These are phyloP conservation scores for Gastrophysa polygoni DNA, from an alignment of 2,888 invertebrate species.

Conservation along the genomic window DNA sequence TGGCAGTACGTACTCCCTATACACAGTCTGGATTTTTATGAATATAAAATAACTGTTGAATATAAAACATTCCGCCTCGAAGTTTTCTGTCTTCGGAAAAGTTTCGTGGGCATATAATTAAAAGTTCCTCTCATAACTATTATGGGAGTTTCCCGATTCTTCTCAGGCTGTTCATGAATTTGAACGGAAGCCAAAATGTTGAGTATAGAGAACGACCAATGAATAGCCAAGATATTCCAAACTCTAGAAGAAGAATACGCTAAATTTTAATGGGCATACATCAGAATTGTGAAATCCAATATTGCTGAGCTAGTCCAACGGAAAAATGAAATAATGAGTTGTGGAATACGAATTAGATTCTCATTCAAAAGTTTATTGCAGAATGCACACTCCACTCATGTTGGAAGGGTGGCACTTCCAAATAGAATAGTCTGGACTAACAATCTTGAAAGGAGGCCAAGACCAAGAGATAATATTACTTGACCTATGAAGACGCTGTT, in stretches of 20 bases:
- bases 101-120: constrained; percentile 2
- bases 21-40: constrained; percentile 24
- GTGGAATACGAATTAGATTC: not conserved
- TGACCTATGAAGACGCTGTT: too few species aligned
- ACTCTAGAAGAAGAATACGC: not conserved
- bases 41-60: constrained; percentile 30
- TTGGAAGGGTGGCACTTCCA: too few species aligned
- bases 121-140: not conserved
- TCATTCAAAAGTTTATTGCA: too few species aligned
- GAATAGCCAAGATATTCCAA: not conserved
- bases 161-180: constrained; percentile 3
- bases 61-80: constrained; percentile 22
- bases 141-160: not conserved
- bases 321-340: not conserved
- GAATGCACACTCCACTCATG: too few species aligned
- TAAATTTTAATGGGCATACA: not conserved
- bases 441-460: too few species aligned
- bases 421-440: too few species aligned
- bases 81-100: not conserved
- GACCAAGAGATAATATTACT: too few species aligned
- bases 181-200: not conserved
- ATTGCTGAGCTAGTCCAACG: not conserved
- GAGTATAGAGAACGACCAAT: not conserved
- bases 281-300: not conserved
- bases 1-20: constrained; percentile 8